These are phyloP conservation scores for Parelbella ahira DNA, from an alignment of 2,888 invertebrate genomes.

Conservation along the genomic window DNA sequence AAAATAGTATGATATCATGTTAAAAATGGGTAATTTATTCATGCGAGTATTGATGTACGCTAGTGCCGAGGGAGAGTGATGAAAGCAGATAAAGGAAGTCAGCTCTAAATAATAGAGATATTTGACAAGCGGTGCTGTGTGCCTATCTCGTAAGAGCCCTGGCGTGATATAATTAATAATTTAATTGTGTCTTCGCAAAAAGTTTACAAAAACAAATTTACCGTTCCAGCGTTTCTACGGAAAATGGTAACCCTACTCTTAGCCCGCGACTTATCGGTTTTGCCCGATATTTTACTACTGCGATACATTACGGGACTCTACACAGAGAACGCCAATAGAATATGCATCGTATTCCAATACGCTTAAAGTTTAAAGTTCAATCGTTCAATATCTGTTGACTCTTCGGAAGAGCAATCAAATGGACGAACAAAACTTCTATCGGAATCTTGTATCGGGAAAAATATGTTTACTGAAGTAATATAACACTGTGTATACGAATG, in stretches of 20 bases:
- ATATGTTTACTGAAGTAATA: conserved; percentile 13
- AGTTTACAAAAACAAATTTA: too few species aligned
- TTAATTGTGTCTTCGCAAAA: too few species aligned
- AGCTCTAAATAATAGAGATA: too few species aligned
- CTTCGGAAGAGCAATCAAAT: conserved; percentile 11
- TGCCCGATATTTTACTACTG: conserved; percentile 20
- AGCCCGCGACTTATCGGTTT: conserved; percentile 17
- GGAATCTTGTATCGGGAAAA: conserved; percentile 15
- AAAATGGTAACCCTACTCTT: conserved; percentile 9
- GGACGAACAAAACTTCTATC: conserved; percentile 17
- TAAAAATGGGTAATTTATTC: too few species aligned
- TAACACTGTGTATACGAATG: conserved; percentile 1
- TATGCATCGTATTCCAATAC: background rate
- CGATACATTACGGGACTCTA: conserved; percentile 15
- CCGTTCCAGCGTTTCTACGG: background rate
- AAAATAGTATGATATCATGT: too few species aligned
- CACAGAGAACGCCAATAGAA: background rate
- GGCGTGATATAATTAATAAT: too few species aligned
- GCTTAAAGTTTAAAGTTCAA: conserved; percentile 1
- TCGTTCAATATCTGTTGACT: background rate
- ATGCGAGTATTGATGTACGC: too few species aligned
- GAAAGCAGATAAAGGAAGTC: too few species aligned
- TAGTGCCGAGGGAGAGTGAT: too few species aligned
- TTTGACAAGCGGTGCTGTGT: too few species aligned
- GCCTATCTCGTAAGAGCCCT: too few species aligned